These are phyloP conservation scores for Drosophila anomelani DNA, from an alignment of 2,888 invertebrate species.

Conservation along the genomic window DNA sequence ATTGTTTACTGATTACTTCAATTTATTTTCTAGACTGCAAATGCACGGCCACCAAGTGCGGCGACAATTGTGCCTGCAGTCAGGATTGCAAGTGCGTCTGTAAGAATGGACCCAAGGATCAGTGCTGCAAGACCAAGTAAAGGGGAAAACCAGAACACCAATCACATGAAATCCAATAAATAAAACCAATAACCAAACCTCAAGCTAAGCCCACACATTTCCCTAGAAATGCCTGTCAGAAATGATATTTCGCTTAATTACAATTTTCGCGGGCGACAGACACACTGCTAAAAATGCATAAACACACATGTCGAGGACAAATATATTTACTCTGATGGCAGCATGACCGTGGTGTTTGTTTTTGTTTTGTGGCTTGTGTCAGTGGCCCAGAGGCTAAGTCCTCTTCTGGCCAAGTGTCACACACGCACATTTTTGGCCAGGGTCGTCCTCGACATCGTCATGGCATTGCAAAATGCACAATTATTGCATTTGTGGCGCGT, in stretches of 20 bases:
- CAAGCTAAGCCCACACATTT: constrained; percentile 5
- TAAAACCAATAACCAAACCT: neutral
- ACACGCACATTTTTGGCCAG: constrained; percentile 36
- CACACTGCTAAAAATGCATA: constrained; percentile 15
- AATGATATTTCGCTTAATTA: constrained; percentile 49
- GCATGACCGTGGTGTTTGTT: constrained; percentile 9
- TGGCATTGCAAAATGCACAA: constrained; percentile 46
- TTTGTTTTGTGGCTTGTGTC: constrained; percentile 8
- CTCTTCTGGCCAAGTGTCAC: constrained; percentile 36
- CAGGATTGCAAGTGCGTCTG: constrained; percentile 72
- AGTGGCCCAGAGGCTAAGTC: constrained; percentile 21
- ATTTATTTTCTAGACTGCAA: constrained; percentile 61
- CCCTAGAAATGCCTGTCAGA: constrained; percentile 19
- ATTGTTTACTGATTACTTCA: neutral
- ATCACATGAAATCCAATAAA: constrained; percentile 9
- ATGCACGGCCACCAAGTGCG: constrained; percentile 66
- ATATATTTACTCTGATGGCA: constrained; percentile 22
- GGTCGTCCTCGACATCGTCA: constrained; percentile 29
- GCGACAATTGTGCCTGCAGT: constrained; percentile 72
- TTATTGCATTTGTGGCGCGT: constrained; percentile 53
- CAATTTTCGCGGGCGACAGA: constrained; percentile 29
- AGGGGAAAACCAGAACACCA: neutral
- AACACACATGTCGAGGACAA: constrained; percentile 38
- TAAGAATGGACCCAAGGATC: constrained; percentile 68
- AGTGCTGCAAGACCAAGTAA: constrained; percentile 66